Conservation (phyloP, 2,113 vertebrate species). For the Arvicanthis niloticus region DNA sequence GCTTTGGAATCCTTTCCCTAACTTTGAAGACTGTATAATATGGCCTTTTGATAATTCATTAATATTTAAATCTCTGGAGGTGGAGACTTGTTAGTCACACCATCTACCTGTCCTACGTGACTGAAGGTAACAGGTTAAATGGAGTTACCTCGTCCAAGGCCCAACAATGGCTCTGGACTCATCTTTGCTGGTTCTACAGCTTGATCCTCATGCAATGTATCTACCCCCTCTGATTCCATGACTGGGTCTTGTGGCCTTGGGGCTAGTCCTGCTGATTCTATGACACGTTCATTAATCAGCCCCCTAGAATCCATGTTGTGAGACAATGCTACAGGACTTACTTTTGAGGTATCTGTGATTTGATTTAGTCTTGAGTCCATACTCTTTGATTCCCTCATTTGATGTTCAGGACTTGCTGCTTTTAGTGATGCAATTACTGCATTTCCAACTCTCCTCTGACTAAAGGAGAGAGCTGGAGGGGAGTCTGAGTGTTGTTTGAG, state of each 20-base stretch:
- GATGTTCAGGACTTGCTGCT: neutral
- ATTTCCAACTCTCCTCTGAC: too few relatives aligned
- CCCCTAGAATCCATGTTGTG: conserved; percentile 63
- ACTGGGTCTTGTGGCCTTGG: conserved; percentile 29
- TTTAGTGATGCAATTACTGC: neutral
- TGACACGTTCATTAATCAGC: conserved; percentile 9
- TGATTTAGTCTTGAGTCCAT: conserved; percentile 7
- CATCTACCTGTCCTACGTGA: too few relatives aligned
- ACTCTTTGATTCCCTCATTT: too few relatives aligned
- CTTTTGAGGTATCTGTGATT: conserved; percentile 49
- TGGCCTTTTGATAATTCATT: too few relatives aligned
- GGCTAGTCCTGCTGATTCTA: conserved; percentile 10
- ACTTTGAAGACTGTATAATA: neutral
- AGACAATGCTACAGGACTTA: conserved; percentile 66
- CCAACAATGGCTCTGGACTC: neutral
- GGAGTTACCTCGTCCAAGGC: too few relatives aligned
- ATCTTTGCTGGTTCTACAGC: conserved; percentile 31
- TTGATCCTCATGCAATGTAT: conserved; percentile 18
- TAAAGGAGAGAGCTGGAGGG: too few relatives aligned
- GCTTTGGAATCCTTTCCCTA: neutral
- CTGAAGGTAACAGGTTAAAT: too few relatives aligned
- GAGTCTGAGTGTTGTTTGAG: neutral
- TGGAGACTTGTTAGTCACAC: too few relatives aligned
- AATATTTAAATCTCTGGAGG: too few relatives aligned
- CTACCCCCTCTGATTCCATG: conserved; percentile 14